phyloP scores from a whole-genome alignment of 2,797 vertebrate species.

The Spheniscus humboldti region DNA sequence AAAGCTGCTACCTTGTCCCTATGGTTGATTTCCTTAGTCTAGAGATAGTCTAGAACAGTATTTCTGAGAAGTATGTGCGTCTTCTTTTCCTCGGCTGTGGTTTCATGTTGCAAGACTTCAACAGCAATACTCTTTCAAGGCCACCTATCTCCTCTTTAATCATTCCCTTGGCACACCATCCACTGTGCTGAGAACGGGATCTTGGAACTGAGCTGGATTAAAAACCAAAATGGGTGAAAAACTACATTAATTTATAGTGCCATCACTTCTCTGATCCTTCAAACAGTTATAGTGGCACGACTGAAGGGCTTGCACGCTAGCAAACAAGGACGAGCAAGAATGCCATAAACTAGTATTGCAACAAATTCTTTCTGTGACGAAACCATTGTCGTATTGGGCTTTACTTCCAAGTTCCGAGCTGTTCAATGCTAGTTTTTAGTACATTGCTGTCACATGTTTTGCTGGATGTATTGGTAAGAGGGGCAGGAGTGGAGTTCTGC shows the following conservation, averaged over 20 bases:
- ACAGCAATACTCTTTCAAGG: not conserved
- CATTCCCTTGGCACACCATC: not conserved
- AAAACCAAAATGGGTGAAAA: not conserved
- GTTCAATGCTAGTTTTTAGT: not conserved
- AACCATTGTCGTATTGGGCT: not conserved
- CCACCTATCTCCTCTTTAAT: not conserved
- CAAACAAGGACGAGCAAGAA: not conserved
- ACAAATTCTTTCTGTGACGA: not conserved
- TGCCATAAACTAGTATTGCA: not conserved
- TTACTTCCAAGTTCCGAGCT: not conserved
- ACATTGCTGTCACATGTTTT: not conserved
- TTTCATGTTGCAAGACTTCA: not conserved
- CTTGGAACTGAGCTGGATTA: not conserved
- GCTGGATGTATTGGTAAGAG: not conserved
- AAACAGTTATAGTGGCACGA: not conserved
- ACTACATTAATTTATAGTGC: not conserved
- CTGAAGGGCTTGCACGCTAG: not conserved
- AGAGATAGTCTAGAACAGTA: not conserved
- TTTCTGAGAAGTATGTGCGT: not conserved
- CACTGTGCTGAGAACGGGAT: not conserved
- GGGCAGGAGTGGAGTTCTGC: not conserved
- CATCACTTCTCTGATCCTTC: not conserved
- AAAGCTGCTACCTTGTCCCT: not conserved
- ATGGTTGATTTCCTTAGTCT: not conserved
- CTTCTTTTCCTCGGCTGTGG: not conserved